Base-by-base conservation (phyloP, 2,113 vertebrate genomes). In the Cnemophilus loriae region DNA sequence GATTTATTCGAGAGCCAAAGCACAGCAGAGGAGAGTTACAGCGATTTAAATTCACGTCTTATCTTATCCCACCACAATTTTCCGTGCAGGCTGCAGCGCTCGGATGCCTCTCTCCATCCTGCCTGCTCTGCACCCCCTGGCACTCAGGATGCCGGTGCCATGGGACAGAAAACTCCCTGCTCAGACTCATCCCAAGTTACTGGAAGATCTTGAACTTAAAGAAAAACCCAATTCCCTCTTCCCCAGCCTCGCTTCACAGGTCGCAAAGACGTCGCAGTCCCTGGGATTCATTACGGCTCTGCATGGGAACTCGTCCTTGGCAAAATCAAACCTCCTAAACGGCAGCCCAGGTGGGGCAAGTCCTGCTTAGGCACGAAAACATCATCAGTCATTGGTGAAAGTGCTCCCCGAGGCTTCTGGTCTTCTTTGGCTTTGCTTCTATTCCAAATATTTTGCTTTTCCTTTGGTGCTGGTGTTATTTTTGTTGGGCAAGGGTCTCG, bases 371-470 rank as follows among this genome's bases (percentile, higher is more conserved):
- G 61, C 75, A 68, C 16, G 24, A 23, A 86, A 91, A 39, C 33
- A 70, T 8, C 88, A 67, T 89, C 22, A 81, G 60, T 84, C 85
- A 53, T 20, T 6, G n/a, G 35, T 81, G 89, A 63, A 93, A 82
- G 87, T 42, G 1, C 59, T 87, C 73, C 4, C 13, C 7, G 22
- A 93, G 87, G 73, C 59, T 68, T 69, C 89, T 59, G 75, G 35
- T 74, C 90, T 61, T 27, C 73, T 74, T 77, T 84, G 77, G 63
- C 87, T 84, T 60, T 35, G 64, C 76, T 86, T 59, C 50, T 47
- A 50, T 41, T 81, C 69, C 30, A 93, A 94, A 93, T 77, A 84
- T 89, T 96, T 94, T 89, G 69, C 74, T 93, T 89, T 69, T 81
- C 93, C 27, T 77, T 87, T 11, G 60, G 41, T 57, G 82, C 85